These are phyloP conservation scores for Ciconia boyciana DNA, from an alignment of 2,113 vertebrate species.

Conservation along the genomic window DNA sequence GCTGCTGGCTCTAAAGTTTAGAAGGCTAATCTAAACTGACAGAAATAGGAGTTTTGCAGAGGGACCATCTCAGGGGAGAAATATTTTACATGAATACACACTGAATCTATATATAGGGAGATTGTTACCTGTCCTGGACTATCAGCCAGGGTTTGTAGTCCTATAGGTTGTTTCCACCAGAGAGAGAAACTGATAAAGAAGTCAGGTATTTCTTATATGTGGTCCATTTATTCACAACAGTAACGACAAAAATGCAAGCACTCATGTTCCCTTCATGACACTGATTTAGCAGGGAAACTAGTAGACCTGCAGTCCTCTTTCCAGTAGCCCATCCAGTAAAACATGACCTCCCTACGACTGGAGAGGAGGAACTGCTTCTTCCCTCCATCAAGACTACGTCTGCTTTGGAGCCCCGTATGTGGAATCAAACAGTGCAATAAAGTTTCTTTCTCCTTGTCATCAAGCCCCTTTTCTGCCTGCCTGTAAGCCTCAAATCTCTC, in stretches of 20 bases:
- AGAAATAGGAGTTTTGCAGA: not conserved
- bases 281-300: not conserved
- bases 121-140: not conserved
- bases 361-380: not conserved
- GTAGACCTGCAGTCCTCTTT: not conserved
- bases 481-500: not conserved
- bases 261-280: not conserved
- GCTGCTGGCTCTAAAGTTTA: constrained; percentile 14
- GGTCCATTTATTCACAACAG: not conserved
- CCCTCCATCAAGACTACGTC: not conserved
- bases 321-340: not conserved
- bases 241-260: not conserved
- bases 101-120: not conserved
- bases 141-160: not conserved
- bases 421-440: not conserved
- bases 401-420: not conserved
- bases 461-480: not conserved
- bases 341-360: not conserved
- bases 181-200: not conserved
- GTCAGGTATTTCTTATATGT: not conserved
- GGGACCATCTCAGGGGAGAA: not conserved
- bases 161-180: not conserved
- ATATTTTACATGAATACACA: not conserved
- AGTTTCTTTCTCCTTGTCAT: not conserved
- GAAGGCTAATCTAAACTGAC: constrained; percentile 29